These are phyloP conservation scores for Dugesia japonica DNA, from an alignment of 2,888 invertebrate genomes.

Conservation along the genomic window DNA sequence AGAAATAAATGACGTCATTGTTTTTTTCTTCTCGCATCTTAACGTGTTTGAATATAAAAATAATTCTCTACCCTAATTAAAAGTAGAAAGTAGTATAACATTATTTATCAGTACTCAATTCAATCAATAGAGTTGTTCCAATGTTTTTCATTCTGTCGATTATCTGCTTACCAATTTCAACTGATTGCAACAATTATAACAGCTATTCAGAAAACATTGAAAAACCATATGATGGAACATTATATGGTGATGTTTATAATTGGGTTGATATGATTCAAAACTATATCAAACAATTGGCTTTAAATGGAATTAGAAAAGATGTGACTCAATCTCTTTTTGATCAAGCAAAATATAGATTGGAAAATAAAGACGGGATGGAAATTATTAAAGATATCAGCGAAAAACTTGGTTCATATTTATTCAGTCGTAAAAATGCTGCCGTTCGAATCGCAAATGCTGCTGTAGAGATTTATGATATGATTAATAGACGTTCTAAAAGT, in stretches of 20 bases:
- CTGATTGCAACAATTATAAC: not conserved
- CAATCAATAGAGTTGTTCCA: too few relatives aligned
- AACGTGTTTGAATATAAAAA: not conserved
- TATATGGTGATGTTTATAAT: slow-evolving; percentile 48
- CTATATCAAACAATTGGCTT: slow-evolving; percentile 48
- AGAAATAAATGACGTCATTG: not conserved
- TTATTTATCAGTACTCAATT: too few relatives aligned
- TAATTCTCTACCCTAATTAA: not conserved
- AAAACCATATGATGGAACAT: slow-evolving; percentile 27
- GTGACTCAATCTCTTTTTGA: slow-evolving; percentile 46
- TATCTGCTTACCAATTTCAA: not conserved
- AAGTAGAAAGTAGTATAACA: not conserved
- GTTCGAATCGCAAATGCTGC: slow-evolving; percentile 42
- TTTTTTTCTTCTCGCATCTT: not conserved
- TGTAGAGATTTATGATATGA: slow-evolving; percentile 41
- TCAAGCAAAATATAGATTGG: slow-evolving; percentile 44
- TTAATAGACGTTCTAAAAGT: slow-evolving; percentile 28
- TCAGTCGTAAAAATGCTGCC: slow-evolving; percentile 44
- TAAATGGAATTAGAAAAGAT: slow-evolving; percentile 47
- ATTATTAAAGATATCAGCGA: slow-evolving; percentile 43
- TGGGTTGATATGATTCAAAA: slow-evolving; percentile 49
- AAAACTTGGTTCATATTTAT: slow-evolving; percentile 43
- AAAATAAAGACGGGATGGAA: slow-evolving; percentile 43
- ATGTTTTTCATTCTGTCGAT: not conserved
- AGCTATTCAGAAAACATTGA: not conserved